Evolutionary conservation across 1,140 invertebrate species (phyloP).

Genomic region (Heliconius congener): DNA sequence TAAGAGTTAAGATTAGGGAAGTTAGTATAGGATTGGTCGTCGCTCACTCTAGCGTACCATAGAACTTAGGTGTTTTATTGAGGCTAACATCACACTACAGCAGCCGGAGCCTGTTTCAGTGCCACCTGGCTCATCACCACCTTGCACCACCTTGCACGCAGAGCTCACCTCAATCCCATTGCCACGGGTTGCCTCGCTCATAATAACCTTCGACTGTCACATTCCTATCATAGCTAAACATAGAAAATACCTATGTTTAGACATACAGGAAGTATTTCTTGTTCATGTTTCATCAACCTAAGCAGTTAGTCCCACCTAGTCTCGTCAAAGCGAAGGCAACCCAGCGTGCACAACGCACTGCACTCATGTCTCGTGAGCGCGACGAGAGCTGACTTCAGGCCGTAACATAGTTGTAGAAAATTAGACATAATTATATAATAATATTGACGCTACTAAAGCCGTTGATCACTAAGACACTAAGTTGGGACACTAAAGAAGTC

Average conservation of each 20-base stretch:
- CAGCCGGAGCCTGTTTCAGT: slow-evolving; percentile 42
- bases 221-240: neutral
- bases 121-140: neutral
- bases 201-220: neutral
- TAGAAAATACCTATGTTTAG: neutral
- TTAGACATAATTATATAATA: slow-evolving; percentile 7
- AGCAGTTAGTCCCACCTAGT: neutral
- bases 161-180: neutral
- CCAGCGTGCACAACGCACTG: neutral
- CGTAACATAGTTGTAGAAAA: slow-evolving; percentile 4
- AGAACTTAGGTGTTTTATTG: slow-evolving; percentile 35
- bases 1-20: slow-evolving; percentile 64
- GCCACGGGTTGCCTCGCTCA: slow-evolving; percentile 2
- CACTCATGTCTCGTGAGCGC: slow-evolving; percentile 7
- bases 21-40: slow-evolving; percentile 56
- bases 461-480: slow-evolving; percentile 13
- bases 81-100: slow-evolving; percentile 28
- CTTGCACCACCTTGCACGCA: neutral
- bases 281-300: neutral
- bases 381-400: slow-evolving; percentile 13
- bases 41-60: slow-evolving; percentile 28
- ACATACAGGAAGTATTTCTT: neutral
- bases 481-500: slow-evolving; percentile 38
- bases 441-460: slow-evolving; percentile 18
- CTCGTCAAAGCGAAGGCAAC: neutral